These are phyloP conservation scores for Ptychodera flava DNA, from an alignment of 35 echinoderm and acorn worm genomes.

Conservation along the genomic window DNA sequence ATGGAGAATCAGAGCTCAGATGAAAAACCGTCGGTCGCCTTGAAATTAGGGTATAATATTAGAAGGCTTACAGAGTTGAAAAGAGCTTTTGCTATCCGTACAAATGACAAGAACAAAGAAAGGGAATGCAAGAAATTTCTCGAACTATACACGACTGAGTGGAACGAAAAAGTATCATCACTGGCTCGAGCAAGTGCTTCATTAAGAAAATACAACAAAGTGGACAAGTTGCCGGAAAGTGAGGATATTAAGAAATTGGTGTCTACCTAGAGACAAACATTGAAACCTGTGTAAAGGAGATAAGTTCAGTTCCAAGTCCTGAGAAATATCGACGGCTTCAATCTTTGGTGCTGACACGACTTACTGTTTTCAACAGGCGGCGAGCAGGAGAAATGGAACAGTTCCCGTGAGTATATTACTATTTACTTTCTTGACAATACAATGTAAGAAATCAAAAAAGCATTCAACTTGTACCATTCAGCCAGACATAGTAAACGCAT, in stretches of 20 bases:
- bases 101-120: slow-evolving; percentile 14
- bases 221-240: slow-evolving; percentile 21
- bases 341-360: slow-evolving; percentile 17
- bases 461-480: too few relatives aligned
- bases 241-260: slow-evolving; percentile 24
- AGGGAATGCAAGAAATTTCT: slow-evolving; percentile 30
- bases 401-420: slow-evolving; percentile 33
- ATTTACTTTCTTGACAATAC: background rate
- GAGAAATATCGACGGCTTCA: background rate
- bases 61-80: slow-evolving; percentile 12
- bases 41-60: slow-evolving; percentile 34
- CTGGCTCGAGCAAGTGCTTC: slow-evolving; percentile 6
- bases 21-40: slow-evolving; percentile 7
- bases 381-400: slow-evolving; percentile 28
- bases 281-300: background rate
- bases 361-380: slow-evolving; percentile 35
- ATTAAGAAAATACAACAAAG: slow-evolving; percentile 29
- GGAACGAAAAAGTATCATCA: slow-evolving; percentile 27
- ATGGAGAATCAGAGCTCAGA: background rate
- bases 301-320: background rate
- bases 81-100: slow-evolving; percentile 7
- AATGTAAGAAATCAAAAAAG: too few relatives aligned
- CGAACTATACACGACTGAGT: slow-evolving; percentile 25
- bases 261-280: slow-evolving; percentile 5
- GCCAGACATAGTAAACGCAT: too few relatives aligned